Evolutionary conservation across 2,113 vertebrate species (phyloP).

Genomic region (Stegastes partitus): DNA sequence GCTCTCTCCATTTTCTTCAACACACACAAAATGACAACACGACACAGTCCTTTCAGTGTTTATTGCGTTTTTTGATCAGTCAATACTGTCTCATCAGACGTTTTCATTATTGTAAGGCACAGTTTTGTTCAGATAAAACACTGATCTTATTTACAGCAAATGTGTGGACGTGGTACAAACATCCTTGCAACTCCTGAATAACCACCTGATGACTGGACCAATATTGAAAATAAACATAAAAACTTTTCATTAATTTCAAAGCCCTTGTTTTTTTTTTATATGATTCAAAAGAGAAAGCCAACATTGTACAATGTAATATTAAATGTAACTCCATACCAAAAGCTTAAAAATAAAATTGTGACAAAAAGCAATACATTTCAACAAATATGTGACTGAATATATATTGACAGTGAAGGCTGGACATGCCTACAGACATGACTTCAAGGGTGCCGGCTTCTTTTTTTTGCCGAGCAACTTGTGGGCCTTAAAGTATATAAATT

Average conservation of each 20-base stretch:
- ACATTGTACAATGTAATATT: conserved; percentile 49
- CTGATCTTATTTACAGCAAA: conserved; percentile 75
- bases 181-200: conserved; percentile 43
- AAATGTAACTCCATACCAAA: conserved; percentile 65
- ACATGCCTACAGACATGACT: conserved; percentile 12
- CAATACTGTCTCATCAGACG: conserved; percentile 73
- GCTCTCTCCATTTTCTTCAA: not conserved
- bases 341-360: conserved; percentile 36
- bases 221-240: conserved; percentile 58
- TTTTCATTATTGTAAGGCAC: conserved; percentile 78
- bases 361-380: conserved; percentile 45
- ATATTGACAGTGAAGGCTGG: conserved; percentile 33
- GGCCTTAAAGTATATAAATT: not conserved
- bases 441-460: not conserved
- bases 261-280: conserved; percentile 56
- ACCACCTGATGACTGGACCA: conserved; percentile 39
- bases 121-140: conserved; percentile 75
- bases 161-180: conserved; percentile 45
- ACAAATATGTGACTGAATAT: conserved; percentile 41
- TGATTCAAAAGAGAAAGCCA: conserved; percentile 40
- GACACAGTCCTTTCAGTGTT: conserved; percentile 59
- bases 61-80: conserved; percentile 71
- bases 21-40: conserved; percentile 17
- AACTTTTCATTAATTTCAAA: conserved; percentile 64
- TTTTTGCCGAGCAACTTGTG: conserved; percentile 1